Percentiles rank a stretch among this genome's conserved stretches.
Evolutionary conservation across 2,113 vertebrate species (phyloP).

Genomic region (Hippoglossus stenolepis): DNA sequence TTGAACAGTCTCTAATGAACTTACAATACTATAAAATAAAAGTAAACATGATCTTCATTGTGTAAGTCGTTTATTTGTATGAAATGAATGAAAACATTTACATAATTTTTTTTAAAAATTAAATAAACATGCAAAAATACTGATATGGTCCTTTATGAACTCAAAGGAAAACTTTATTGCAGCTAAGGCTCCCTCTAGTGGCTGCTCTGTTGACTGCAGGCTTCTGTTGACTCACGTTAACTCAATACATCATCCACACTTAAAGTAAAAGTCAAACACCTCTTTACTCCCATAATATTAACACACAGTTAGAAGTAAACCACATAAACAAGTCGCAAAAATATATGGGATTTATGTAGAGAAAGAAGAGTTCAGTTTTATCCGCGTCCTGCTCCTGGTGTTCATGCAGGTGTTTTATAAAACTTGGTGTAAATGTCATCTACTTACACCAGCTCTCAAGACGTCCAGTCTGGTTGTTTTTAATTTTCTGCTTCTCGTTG

Average conservation of each 20-base stretch:
- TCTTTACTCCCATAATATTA: not conserved
- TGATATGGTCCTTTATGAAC: not conserved
- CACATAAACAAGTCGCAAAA: not conserved
- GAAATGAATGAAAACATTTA: not conserved
- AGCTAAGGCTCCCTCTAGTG: conserved; percentile 25
- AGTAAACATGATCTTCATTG: not conserved
- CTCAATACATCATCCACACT: not conserved
- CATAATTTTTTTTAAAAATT: not conserved
- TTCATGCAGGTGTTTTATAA: conserved; percentile 17
- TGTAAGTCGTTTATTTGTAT: not conserved
- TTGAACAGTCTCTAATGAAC: too few species aligned
- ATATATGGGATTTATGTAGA: not conserved
- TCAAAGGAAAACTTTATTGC: not conserved
- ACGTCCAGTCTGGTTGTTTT: conserved; percentile 6
- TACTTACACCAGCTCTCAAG: conserved; percentile 7
- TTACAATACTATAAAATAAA: not conserved
- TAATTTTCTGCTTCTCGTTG: conserved; percentile 1
- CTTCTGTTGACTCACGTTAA: too few species aligned
- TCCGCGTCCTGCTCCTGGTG: conserved; percentile 15
- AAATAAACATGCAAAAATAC: not conserved
- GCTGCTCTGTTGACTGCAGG: conserved; percentile 14
- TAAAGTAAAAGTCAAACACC: conserved; percentile 29
- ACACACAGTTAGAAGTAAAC: not conserved
- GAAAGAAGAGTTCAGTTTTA: not conserved
- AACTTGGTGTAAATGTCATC: conserved; percentile 28